Base-by-base conservation (phyloP, 2,888 invertebrate genomes). In the Xylota segnis region DNA sequence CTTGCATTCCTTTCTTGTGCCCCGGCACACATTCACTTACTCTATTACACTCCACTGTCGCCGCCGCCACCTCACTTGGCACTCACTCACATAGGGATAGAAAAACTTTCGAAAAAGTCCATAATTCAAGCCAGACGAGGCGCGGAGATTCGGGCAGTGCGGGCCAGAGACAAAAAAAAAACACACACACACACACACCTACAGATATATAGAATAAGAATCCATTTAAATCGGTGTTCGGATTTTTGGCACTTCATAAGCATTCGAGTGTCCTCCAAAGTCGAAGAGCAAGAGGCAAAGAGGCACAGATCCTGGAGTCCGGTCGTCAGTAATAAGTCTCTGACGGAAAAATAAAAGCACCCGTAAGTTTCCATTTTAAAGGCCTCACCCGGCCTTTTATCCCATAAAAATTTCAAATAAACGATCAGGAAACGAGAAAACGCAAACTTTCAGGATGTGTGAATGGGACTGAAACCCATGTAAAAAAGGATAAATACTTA, bases 171-270 rank as follows among this genome's bases (percentile, higher is more conserved):
- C 14, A 37, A 14, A 52, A 59, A 50, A 23, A 58, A 56, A 70
- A 68, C 43, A 61, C 18, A 23, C 27, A 10, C 12, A 40, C 5
- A 74, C 12, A 50, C 40, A 61, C 32, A 75, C n/a, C n/a, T n/a
- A n/a, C n/a, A n/a, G n/a, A n/a, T n/a, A n/a, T 23, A 66, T 23
- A 23, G 52, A 81, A 40, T 58, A 66, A 54, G 56, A 86, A 76
- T 76, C 76, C 86, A 77, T 76, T 76, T 86, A 68, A 86, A 86
- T 76, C 76, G 86, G 66, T 76, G n/a, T 76, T 86, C 76, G 72
- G 76, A 82, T 81, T 86, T 86, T 86, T 86, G 86, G 86, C 86
- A 86, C 86, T 82, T 86, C 56, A 82, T 82, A 77, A 86, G 82
- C 82, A 86, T 82, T 77, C 66, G 82, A 82, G 76, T 72, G 66